Evolutionary conservation across 2,888 invertebrate genomes (phyloP), one percentile per base, ranked within the genome.

Genomic region (Flabesymbios commensalis): DNA sequence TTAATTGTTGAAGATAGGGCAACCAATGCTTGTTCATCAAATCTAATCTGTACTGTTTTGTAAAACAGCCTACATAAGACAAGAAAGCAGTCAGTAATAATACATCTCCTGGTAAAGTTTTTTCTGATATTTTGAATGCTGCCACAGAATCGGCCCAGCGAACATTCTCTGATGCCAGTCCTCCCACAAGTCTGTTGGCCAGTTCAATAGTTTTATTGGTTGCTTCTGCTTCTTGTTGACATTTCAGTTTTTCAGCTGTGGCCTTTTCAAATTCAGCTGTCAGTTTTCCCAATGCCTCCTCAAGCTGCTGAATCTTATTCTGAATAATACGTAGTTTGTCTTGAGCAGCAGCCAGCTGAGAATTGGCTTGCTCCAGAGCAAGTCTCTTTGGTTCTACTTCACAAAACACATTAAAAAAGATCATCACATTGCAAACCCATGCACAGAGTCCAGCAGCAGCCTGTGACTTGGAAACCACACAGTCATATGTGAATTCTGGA

Each of bases 401-500:
- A 79, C 96, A 94, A 81, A 91, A 95, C n/a, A 96, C 94, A 83
- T 92, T 92, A 81, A 90, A 95, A 83, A 94, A 96, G 79, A 88
- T 92, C 28, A 96, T 92, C 43, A 96, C 96, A 80, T 97, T 97
- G 63, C 96, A 93, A 0, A 93, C 96, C 94, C 96, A 97, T 5
- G 96, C 94, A 77, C 96, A 96, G 2, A 97, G 86, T 47, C 96
- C 87, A 28, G 95, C 94, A 26, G 97, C 97, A 14, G 97, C 97
- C 1, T 89, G 90, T 0, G 96, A 96, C 83, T 97, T 97, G 0
- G 90, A 90, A 74, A 90, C 86, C 3, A 97, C 88, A 26, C 94
- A 93, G 74, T 97, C 96, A 1, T 95, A 94, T 80, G 95, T 93
- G 82, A 97, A 97, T 83, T 96, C 95, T 0, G 93, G 88, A 83